A percentile compares a stretch with the other conserved stretches of the same genome.
phyloP scores from a whole-genome alignment of 2,113 vertebrate species.

The Tympanuchus pallidicinctus region DNA sequence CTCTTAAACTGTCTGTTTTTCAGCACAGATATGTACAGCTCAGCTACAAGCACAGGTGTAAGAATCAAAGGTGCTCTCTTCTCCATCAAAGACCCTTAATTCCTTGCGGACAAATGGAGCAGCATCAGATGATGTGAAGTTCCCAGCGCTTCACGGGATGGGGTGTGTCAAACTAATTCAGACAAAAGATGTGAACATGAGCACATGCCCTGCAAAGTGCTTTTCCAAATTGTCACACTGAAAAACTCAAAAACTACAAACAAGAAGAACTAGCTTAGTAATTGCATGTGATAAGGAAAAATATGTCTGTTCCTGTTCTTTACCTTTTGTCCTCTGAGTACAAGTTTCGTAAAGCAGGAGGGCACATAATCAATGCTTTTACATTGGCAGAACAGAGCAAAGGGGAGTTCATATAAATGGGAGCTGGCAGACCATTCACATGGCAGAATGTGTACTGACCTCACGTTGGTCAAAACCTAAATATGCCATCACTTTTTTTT shows the following conservation, averaged over 20 bases:
- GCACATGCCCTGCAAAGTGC: not conserved
- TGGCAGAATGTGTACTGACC: not conserved
- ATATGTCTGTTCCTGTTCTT: not conserved
- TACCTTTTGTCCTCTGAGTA: not conserved
- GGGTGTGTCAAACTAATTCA: not conserved
- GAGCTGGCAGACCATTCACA: not conserved
- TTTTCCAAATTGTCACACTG: not conserved
- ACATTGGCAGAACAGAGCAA: not conserved
- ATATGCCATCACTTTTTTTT: not conserved
- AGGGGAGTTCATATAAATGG: not conserved
- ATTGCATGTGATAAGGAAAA: not conserved
- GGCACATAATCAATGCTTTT: not conserved
- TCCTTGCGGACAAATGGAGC: not conserved
- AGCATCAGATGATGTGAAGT: not conserved
- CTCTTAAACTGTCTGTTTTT: not conserved
- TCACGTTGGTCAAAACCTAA: not conserved
- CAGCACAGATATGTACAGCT: not conserved
- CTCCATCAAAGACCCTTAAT: not conserved
- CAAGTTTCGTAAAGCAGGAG: not conserved
- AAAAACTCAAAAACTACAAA: not conserved
- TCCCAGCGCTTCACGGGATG: not conserved
- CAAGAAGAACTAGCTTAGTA: not conserved
- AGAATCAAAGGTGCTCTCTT: not conserved
- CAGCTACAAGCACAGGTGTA: not conserved
- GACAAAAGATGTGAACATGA: not conserved